These are phyloP conservation scores for Zaprionus gabonicus DNA, from an alignment of 1,140 invertebrate species.

Conservation along the genomic window DNA sequence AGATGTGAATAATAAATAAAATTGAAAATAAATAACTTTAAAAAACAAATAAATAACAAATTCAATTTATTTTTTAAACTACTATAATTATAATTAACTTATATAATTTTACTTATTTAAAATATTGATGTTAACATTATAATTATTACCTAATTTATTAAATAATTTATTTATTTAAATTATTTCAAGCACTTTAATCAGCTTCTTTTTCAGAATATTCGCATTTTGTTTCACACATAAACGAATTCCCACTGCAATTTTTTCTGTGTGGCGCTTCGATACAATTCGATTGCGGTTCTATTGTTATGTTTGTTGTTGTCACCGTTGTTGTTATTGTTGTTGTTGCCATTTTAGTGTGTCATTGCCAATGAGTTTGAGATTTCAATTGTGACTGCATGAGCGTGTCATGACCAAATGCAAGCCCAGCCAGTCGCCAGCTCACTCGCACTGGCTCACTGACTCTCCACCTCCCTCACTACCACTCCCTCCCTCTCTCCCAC, in stretches of 20 bases:
- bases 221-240: neutral
- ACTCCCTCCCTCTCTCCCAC: neutral
- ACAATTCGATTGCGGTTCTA: slow-evolving; percentile 60
- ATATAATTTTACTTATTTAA: too few relatives aligned
- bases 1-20: too few relatives aligned
- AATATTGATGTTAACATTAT: too few relatives aligned
- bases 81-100: too few relatives aligned
- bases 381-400: slow-evolving; percentile 59
- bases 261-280: slow-evolving; percentile 41
- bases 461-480: neutral
- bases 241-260: neutral
- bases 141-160: too few relatives aligned
- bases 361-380: slow-evolving; percentile 77
- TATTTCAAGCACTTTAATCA: neutral
- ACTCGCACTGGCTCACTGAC: slow-evolving; percentile 8
- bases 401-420: slow-evolving; percentile 39
- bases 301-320: slow-evolving; percentile 49
- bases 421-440: slow-evolving; percentile 11
- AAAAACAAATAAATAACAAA: too few relatives aligned
- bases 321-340: slow-evolving; percentile 43
- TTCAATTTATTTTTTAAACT: too few relatives aligned
- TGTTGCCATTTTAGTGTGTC: slow-evolving; percentile 72
- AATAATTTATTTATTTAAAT: neutral
- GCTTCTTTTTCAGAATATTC: neutral
- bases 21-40: too few relatives aligned